A percentile compares a stretch with the other conserved stretches of the same genome.
Conservation (phyloP, 2,113 vertebrate species). For the Galbula dea region DNA sequence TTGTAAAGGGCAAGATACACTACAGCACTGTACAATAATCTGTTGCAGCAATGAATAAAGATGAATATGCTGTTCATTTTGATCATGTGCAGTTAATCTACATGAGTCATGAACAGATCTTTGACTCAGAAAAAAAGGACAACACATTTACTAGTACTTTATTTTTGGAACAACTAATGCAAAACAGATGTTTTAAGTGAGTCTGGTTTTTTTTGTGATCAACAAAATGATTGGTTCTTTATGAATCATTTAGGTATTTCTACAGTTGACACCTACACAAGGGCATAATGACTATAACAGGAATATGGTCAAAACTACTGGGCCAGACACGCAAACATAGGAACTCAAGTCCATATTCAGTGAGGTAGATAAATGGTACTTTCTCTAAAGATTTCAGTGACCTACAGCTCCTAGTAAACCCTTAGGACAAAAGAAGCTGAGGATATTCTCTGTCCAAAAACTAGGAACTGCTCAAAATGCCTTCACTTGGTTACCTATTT, state of each 20-base stretch:
- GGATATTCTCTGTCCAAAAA: not conserved
- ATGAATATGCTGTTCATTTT: not conserved
- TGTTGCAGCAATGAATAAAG: not conserved
- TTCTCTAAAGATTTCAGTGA: not conserved
- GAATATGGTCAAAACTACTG: not conserved
- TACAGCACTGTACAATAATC: not conserved
- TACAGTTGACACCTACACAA: not conserved
- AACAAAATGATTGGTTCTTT: not conserved
- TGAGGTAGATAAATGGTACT: not conserved
- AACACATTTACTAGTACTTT: not conserved
- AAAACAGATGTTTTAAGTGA: slow-evolving; percentile 25
- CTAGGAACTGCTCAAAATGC: not conserved
- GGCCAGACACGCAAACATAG: not conserved
- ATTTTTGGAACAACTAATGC: slow-evolving; percentile 37
- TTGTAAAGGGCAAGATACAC: not conserved
- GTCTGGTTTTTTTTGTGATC: not conserved
- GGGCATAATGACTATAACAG: not conserved
- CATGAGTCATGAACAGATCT: not conserved
- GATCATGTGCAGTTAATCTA: not conserved
- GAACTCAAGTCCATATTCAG: not conserved
- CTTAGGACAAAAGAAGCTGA: not conserved
- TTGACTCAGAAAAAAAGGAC: not conserved
- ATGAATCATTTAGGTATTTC: not conserved
- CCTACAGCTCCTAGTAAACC: not conserved
- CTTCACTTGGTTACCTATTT: not conserved